Conservation (phyloP, 2,113 vertebrate genomes). For the Hydrochoerus hydrochaeris region DNA sequence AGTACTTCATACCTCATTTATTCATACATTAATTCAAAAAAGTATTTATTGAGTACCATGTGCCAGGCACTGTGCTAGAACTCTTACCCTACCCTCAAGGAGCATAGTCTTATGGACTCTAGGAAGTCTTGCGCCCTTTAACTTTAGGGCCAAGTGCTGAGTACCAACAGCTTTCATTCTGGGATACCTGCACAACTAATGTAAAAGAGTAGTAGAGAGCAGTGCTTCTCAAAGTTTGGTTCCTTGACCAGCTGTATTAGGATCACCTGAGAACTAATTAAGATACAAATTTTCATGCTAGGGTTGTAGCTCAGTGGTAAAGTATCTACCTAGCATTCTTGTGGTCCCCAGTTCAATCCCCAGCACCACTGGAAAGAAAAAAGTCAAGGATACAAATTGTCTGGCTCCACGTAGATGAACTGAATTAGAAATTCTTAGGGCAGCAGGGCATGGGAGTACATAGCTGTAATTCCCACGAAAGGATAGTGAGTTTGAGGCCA, state of each 20-base stretch:
- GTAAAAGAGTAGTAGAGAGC: not conserved
- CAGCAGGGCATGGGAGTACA: too few relatives aligned
- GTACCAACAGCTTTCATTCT: not conserved
- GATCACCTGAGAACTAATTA: not conserved
- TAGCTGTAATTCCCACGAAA: not conserved
- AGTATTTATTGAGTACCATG: conserved; percentile 19
- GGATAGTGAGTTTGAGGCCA: not conserved
- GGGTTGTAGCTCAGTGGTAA: not conserved
- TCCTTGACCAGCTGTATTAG: not conserved
- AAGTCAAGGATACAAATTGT: not conserved
- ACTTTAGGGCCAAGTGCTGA: not conserved
- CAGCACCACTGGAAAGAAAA: not conserved
- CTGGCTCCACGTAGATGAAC: not conserved
- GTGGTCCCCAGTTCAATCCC: not conserved
- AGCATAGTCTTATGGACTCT: not conserved
- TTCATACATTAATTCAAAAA: not conserved
- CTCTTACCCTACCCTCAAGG: not conserved
- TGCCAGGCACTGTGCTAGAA: not conserved
- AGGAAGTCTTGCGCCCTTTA: not conserved
- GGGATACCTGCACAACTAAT: not conserved
- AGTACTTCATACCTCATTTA: not conserved
- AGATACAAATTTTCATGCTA: not conserved
- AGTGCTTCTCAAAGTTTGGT: not conserved
- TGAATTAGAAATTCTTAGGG: not conserved
- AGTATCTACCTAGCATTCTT: not conserved